Percentiles rank a stretch among this genome's conserved stretches.
These are phyloP conservation scores for Cheilosia vulpina DNA, from an alignment of 2,888 invertebrate species.

Conservation along the genomic window DNA sequence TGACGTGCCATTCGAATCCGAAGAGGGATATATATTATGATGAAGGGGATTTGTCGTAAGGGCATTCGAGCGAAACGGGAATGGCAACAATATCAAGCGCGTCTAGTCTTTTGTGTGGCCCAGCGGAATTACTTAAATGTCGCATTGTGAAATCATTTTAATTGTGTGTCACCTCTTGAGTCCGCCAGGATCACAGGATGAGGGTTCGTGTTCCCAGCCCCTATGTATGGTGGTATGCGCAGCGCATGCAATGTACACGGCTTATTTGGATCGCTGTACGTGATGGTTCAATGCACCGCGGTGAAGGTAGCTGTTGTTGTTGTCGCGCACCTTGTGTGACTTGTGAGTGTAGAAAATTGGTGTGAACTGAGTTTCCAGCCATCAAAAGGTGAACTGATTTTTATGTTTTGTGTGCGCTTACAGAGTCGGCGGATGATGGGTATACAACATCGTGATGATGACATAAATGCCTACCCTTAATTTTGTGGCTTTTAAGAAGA, in stretches of 20 bases:
- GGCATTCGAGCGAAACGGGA: constrained; percentile 49
- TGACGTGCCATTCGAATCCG: constrained; percentile 69
- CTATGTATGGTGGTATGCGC: constrained; percentile 4
- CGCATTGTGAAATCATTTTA: constrained; percentile 73
- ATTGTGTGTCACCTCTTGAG: constrained; percentile 73
- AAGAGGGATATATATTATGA: constrained; percentile 49
- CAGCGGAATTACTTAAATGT: constrained; percentile 71
- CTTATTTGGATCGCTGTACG: constrained; percentile 63
- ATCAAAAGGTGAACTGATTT: constrained; percentile 21
- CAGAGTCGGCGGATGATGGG: constrained; percentile 20
- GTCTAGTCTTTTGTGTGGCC: constrained; percentile 57
- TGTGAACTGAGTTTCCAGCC: constrained; percentile 71
- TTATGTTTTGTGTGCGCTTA: constrained; percentile 1
- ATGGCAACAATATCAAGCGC: constrained; percentile 70
- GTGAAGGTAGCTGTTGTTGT: constrained; percentile 28
- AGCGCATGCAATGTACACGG: constrained; percentile 54
- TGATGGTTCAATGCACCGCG: constrained; percentile 56
- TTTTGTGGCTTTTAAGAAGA: constrained; percentile 69
- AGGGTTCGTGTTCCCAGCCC: constrained; percentile 40
- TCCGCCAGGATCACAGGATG: constrained; percentile 57
- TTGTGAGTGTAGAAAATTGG: constrained; percentile 57
- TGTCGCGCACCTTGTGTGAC: constrained; percentile 55
- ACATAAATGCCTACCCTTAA: constrained; percentile 69
- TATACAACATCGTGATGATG: constrained; percentile 60
- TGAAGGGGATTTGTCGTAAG: constrained; percentile 68